Evolutionary conservation across 2,888 invertebrate species (phyloP), one percentile per base, ranked within the genome.

Genomic region (Linnaemya vulpina): DNA sequence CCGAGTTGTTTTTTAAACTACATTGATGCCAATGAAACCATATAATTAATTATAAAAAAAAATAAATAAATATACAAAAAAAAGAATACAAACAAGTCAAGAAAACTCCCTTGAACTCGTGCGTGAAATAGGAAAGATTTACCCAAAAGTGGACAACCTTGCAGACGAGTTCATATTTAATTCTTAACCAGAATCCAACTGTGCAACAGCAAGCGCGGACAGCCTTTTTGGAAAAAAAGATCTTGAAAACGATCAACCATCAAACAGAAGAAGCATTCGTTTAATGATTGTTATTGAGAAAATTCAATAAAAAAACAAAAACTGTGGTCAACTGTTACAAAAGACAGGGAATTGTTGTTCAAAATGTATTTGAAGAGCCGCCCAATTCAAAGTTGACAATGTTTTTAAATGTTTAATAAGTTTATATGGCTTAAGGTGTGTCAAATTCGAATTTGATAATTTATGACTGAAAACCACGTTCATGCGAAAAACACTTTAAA

Each of bases 391-490:
- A 13, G 17, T 62, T 38, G 10, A 40, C 5, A n/a, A n/a, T 13
- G 55, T 38, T 9, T 43, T 38, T 10, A 40, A 40, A n/a, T 53
- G 65, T 58, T 35, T 38, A 51, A 40, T 22, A 30, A 15, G 22
- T 38, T 38, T 58, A n/a, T 55, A 20, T 35, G 43, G 22, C 11
- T 46, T 60, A 77, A 83, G 86, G 85, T 83, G 85, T 87, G 86
- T 71, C 78, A 68, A 62, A 75, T 55, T 67, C 15, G 62, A 85
- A 82, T 79, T 65, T 78, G 15, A 25, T 70, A 51, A 51, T 38
- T 70, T 51, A 70, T 62, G 60, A 40, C 25, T 25, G n/a, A 70
- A 58, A 70, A 53, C 5, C 5, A 46, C 49, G 1, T 38, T 75
- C 65, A 71, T 60, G 55, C 10, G 60, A 80, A 74, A 79, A 70